Evolutionary conservation across 2,888 invertebrate species (phyloP).

Genomic region (Drosophila quasianomalipes): DNA sequence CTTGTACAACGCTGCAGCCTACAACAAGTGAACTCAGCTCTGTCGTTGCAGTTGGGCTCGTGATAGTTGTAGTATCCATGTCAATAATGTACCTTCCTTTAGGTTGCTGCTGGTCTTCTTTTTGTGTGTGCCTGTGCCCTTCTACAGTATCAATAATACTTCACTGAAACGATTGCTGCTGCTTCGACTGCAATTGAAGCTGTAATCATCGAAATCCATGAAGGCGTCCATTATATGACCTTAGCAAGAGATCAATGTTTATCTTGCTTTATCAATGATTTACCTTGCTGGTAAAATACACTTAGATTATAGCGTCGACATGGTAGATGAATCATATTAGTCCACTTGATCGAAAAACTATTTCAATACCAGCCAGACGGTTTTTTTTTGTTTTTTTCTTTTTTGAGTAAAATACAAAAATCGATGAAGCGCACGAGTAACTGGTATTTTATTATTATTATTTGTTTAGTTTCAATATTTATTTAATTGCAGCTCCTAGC

Average conservation of each 20-base stretch:
- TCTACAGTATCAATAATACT: constrained; percentile 18
- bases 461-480: constrained; percentile 4
- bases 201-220: constrained; percentile 28
- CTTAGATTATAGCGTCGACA: constrained; percentile 1
- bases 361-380: not conserved
- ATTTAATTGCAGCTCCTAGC: not conserved
- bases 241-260: not conserved
- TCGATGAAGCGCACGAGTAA: constrained; percentile 3
- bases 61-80: constrained; percentile 49
- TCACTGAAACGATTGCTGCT: constrained; percentile 20
- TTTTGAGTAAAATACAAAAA: constrained; percentile 1
- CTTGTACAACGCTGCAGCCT: constrained; percentile 20
- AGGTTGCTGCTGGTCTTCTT: not conserved
- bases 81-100: constrained; percentile 32
- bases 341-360: constrained; percentile 9
- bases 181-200: constrained; percentile 34
- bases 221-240: constrained; percentile 34
- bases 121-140: not conserved
- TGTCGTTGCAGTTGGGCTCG: constrained; percentile 29
- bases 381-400: not conserved
- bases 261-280: constrained; percentile 8
- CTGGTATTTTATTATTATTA: constrained; percentile 1
- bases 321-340: constrained; percentile 6
- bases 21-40: constrained; percentile 33
- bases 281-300: constrained; percentile 14